These are phyloP conservation scores for Lanius collurio DNA, from an alignment of 2,113 vertebrate species.

Conservation along the genomic window DNA sequence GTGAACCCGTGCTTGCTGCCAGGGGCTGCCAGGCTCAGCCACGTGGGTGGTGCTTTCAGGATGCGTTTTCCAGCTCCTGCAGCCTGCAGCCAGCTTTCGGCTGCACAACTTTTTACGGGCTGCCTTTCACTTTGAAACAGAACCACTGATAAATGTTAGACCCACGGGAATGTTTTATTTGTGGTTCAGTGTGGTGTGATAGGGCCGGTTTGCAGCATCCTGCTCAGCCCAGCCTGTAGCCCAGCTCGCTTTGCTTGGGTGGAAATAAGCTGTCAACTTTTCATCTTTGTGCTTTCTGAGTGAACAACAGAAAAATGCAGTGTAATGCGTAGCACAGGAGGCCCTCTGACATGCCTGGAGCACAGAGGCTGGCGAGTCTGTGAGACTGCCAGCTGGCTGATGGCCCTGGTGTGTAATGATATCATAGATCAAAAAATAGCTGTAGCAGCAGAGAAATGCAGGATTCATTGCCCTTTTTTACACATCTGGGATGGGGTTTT, in stretches of 20 bases:
- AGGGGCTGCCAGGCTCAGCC: neutral
- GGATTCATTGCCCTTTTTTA: neutral
- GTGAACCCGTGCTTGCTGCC: neutral
- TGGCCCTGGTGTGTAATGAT: conserved; percentile 11
- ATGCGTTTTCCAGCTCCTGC: neutral
- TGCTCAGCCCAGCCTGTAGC: neutral
- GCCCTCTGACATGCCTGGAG: neutral
- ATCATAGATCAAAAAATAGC: conserved; percentile 50
- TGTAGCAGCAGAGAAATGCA: conserved; percentile 2
- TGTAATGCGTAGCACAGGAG: neutral
- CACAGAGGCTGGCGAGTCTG: neutral
- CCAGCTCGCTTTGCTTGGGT: neutral
- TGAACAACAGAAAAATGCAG: neutral
- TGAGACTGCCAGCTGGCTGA: conserved; percentile 37
- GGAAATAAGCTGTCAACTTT: neutral
- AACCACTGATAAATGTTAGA: neutral
- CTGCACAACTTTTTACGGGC: neutral
- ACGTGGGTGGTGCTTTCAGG: neutral
- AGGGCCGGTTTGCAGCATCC: neutral
- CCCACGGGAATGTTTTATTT: neutral
- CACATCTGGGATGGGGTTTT: neutral
- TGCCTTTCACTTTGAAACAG: neutral
- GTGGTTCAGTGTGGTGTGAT: accelerated
- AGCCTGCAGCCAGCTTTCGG: neutral
- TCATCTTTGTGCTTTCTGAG: neutral